Evolutionary conservation across 2,888 invertebrate genomes (phyloP), one percentile per base, ranked within the genome.

Genomic region (Torymus tubicola): DNA sequence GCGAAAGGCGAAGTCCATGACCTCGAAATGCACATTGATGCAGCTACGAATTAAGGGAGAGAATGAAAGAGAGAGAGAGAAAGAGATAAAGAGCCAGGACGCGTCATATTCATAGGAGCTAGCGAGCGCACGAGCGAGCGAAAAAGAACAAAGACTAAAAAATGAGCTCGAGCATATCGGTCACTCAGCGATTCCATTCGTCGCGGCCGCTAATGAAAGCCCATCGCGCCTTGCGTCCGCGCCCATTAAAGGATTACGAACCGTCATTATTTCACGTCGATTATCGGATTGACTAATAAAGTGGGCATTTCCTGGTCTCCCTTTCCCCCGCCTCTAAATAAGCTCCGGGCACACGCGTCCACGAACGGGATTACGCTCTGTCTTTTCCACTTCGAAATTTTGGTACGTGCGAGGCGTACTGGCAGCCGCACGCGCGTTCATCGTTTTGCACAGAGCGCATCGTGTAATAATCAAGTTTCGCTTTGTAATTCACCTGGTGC

Each of bases 271-370:
- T 79, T 79, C 60, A 70, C 76, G 72, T 70, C 73, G 82, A 65
- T 80, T 79, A 82, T 82, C 72, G 58, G 78, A 72, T 82, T 65
- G 82, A 60, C 70, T 82, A 79, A 78, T 81, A 81, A 78, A 78
- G 75, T 69, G 53, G 61, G 18, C 63, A 61, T 78, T 72, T 71
- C 53, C 61, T 57, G 65, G 11, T 21, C 21, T 21, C 21, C 21
- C 21, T 21, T 21, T 21, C 21, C 18, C 8, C 50, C 16, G 53
- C 14, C 13, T 55, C 12, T 13, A 67, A 78, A 78, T 61, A 58
- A 74, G 58, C 14, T n/a, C 13, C 55, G n/a, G 67, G 18, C 42
- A 58, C 55, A 14, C 31, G 13, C 65, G 57, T 13, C n/a, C 64
- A 24, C 31, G 55, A 52, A 24, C 67, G 42, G 42, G 42, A 42